Evolutionary conservation across 2,888 invertebrate genomes (phyloP).

Genomic region (Pachliopta kotzebuea): DNA sequence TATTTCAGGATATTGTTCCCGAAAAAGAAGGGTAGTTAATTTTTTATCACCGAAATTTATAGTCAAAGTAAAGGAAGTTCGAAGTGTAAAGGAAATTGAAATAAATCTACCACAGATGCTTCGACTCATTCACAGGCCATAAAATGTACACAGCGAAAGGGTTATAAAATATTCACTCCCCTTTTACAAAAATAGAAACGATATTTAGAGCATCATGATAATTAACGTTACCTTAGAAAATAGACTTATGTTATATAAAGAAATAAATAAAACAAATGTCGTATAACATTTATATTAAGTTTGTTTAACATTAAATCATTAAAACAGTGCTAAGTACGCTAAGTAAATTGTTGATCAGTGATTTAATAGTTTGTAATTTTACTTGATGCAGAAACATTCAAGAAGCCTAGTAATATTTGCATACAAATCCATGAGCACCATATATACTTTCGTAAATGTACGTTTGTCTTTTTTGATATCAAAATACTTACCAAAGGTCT

Average conservation of each 20-base stretch:
- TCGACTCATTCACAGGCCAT: conserved; percentile 68
- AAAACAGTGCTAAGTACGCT: background rate
- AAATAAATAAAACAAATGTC: no score
- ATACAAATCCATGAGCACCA: no score
- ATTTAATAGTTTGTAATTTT: background rate
- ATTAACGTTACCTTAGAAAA: conserved; percentile 28
- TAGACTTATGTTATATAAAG: background rate
- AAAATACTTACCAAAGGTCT: no score
- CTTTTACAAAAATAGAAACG: conserved; percentile 53
- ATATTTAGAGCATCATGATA: conserved; percentile 33
- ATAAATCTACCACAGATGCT: conserved; percentile 75
- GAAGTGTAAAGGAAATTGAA: conserved; percentile 72
- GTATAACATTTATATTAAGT: no score
- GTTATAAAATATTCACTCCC: conserved; percentile 61
- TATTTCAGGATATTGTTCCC: conserved; percentile 47
- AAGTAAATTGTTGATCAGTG: background rate
- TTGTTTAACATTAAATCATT: background rate
- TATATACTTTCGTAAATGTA: no score
- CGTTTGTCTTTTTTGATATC: no score
- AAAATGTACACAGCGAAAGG: conserved; percentile 63
- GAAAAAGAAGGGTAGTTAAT: conserved; percentile 57
- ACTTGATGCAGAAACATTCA: background rate
- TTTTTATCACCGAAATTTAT: conserved; percentile 68
- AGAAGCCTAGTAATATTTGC: background rate
- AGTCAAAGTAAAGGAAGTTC: conserved; percentile 64